phyloP scores from a whole-genome alignment of 2,113 vertebrate genomes.

The Pseudopodoces humilis region DNA sequence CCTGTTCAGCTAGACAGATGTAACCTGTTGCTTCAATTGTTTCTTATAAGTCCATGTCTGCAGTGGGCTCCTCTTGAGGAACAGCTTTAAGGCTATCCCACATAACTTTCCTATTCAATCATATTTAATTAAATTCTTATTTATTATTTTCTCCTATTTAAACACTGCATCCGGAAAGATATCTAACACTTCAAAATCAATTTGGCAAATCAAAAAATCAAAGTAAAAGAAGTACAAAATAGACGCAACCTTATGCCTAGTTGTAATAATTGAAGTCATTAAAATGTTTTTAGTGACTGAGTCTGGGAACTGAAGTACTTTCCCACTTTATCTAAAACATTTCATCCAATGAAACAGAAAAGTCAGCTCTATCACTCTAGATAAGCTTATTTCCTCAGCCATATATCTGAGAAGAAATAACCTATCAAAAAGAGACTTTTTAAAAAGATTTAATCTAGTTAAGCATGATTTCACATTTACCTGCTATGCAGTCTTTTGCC shows the following conservation, averaged over 20 bases:
- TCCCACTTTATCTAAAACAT: neutral
- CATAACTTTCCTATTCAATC: neutral
- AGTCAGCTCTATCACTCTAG: neutral
- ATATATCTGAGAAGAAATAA: neutral
- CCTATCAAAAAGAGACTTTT: neutral
- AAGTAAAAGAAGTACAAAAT: neutral
- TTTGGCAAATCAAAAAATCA: neutral
- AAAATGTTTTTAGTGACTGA: neutral
- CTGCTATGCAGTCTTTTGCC: neutral
- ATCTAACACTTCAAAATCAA: neutral
- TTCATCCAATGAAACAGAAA: neutral
- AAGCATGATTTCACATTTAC: neutral
- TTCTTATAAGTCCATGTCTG: neutral
- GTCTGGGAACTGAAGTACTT: neutral
- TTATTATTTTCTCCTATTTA: neutral
- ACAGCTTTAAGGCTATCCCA: neutral
- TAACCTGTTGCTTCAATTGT: neutral
- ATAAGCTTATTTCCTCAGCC: neutral
- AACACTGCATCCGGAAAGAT: neutral
- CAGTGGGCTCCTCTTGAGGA: neutral
- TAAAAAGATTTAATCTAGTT: neutral
- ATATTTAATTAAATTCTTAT: neutral
- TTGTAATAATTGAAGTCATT: neutral
- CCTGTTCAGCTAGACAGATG: neutral
- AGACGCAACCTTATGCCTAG: neutral